Conservation (phyloP, 2,113 vertebrate genomes). For the Gopherus evgoodei region DNA sequence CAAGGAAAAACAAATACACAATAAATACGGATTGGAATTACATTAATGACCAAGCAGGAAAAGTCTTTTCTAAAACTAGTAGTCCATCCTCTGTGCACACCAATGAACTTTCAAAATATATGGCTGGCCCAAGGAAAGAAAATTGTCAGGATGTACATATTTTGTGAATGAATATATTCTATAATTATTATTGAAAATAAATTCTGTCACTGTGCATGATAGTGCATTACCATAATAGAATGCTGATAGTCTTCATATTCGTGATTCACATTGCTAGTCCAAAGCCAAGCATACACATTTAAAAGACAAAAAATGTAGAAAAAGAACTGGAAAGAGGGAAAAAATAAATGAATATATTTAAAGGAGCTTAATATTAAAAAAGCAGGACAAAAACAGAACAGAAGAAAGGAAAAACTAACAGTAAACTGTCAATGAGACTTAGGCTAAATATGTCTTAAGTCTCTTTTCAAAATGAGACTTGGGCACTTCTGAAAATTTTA, state of each 20-base stretch:
- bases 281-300: not conserved
- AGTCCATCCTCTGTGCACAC: not conserved
- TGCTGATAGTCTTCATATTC: not conserved
- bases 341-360: not conserved
- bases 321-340: not conserved
- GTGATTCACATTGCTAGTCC: not conserved
- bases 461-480: not conserved
- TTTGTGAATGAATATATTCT: accelerated
- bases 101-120: not conserved
- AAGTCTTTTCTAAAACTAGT: not conserved
- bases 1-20: not conserved
- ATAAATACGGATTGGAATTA: not conserved
- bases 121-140: not conserved
- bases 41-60: not conserved
- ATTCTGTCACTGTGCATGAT: accelerated
- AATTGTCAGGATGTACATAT: not conserved
- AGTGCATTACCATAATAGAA: accelerated
- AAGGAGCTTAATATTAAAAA: accelerated
- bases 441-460: not conserved
- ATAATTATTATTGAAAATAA: not conserved
- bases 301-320: not conserved
- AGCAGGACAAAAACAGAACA: not conserved
- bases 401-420: not conserved
- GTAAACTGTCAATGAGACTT: not conserved
- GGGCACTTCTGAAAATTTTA: not conserved